A percentile compares a stretch with the other conserved stretches of the same genome.
Evolutionary conservation across 2,888 invertebrate species (phyloP).

Genomic region (Brenthis hecate): DNA sequence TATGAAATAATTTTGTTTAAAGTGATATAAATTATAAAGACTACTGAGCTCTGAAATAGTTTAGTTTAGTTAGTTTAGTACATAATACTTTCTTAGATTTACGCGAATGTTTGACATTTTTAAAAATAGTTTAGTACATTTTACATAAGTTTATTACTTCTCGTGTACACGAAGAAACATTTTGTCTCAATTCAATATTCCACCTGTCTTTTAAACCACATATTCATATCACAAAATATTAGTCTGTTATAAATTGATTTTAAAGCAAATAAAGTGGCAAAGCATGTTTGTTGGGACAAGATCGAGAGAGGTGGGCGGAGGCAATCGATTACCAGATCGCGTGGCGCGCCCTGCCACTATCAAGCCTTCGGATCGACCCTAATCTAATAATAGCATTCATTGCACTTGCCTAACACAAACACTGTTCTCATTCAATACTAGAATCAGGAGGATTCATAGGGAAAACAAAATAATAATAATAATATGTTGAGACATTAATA

Average conservation of each 20-base stretch:
- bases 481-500: too few species aligned
- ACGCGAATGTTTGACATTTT: too few species aligned
- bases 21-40: too few species aligned
- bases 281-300: constrained; percentile 29
- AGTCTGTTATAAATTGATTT: background rate
- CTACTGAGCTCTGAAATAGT: too few species aligned
- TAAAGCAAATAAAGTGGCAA: constrained; percentile 4
- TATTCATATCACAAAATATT: background rate
- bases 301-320: constrained; percentile 49
- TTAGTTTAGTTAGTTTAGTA: too few species aligned
- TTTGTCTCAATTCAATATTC: too few species aligned
- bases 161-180: too few species aligned
- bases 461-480: background rate
- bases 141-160: too few species aligned
- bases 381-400: constrained; percentile 68
- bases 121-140: too few species aligned
- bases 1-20: too few species aligned
- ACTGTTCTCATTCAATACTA: constrained; percentile 25
- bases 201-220: background rate
- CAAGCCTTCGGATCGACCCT: constrained; percentile 64
- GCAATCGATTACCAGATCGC: constrained; percentile 57
- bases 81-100: too few species aligned
- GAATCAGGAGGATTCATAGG: background rate
- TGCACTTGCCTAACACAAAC: constrained; percentile 42
- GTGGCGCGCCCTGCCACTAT: constrained; percentile 62